Evolutionary conservation across 2,797 vertebrate species (phyloP).

Genomic region (Hafferia zeledoni): DNA sequence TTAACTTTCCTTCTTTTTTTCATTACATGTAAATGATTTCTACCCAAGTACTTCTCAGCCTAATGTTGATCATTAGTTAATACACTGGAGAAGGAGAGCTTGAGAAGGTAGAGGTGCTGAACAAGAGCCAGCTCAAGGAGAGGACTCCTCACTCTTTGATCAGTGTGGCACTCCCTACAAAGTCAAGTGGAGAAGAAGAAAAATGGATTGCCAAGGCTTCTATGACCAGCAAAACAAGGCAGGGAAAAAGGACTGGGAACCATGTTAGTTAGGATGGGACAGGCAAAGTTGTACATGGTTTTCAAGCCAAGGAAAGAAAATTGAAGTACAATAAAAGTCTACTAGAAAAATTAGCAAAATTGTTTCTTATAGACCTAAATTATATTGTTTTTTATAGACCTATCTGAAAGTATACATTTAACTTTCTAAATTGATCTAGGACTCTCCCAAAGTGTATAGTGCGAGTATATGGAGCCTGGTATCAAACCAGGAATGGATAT

Average conservation of each 20-base stretch:
- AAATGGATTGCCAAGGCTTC: not conserved
- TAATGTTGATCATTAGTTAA: not conserved
- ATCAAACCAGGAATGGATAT: not conserved
- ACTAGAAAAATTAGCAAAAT: not conserved
- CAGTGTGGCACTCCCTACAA: not conserved
- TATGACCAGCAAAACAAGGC: not conserved
- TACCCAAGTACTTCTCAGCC: not conserved
- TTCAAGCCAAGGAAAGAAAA: not conserved
- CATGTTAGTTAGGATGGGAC: not conserved
- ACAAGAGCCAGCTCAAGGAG: not conserved
- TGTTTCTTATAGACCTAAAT: not conserved
- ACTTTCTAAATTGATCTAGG: not conserved
- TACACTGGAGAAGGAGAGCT: not conserved
- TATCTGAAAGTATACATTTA: not conserved
- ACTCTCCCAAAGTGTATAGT: not conserved
- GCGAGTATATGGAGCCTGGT: not conserved
- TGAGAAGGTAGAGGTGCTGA: not conserved
- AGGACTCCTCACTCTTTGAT: not conserved
- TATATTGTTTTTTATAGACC: not conserved
- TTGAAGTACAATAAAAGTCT: not conserved
- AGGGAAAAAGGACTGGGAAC: not conserved
- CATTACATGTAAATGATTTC: not conserved
- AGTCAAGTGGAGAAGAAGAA: not conserved
- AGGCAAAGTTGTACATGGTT: not conserved
- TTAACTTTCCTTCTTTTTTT: not conserved